These are phyloP conservation scores for Morpho achilles DNA, from an alignment of 2,888 invertebrate genomes.

Conservation along the genomic window DNA sequence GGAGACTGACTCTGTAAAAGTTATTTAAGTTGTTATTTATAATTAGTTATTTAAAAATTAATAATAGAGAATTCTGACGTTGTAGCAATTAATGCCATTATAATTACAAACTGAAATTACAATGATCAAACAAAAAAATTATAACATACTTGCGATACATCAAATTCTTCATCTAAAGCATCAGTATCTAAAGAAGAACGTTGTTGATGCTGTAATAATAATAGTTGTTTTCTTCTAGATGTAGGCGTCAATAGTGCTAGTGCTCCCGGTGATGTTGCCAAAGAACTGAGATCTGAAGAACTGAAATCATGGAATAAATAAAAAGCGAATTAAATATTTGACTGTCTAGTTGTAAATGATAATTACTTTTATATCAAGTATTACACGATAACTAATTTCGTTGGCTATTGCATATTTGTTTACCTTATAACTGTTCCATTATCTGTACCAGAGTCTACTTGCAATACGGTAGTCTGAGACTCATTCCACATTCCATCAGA, in stretches of 20 bases:
- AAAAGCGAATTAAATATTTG: not conserved
- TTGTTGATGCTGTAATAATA: slow-evolving; percentile 90
- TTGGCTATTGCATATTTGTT: not conserved
- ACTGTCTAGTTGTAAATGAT: too few relatives aligned
- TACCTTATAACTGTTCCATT: slow-evolving; percentile 80
- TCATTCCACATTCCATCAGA: slow-evolving; percentile 95
- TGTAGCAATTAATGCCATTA: too few relatives aligned
- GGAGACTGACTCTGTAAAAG: slow-evolving; percentile 74
- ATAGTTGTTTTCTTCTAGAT: slow-evolving; percentile 86
- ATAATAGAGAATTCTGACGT: too few relatives aligned
- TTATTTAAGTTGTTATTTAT: too few relatives aligned
- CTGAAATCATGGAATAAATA: slow-evolving; percentile 46
- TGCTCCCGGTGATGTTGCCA: slow-evolving; percentile 76
- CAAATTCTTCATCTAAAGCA: slow-evolving; percentile 85
- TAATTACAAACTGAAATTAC: too few relatives aligned
- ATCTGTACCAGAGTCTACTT: slow-evolving; percentile 84
- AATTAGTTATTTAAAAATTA: slow-evolving; percentile 9
- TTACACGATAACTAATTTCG: too few relatives aligned
- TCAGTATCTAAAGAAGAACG: slow-evolving; percentile 92
- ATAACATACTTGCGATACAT: slow-evolving; percentile 75
- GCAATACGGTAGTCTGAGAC: slow-evolving; percentile 90
- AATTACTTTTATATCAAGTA: too few relatives aligned
- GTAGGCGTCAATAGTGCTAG: slow-evolving; percentile 86
- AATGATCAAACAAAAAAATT: not conserved
- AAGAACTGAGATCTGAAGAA: slow-evolving; percentile 72